A percentile compares a stretch with the other conserved stretches of the same genome.
phyloP scores from a whole-genome alignment of 2,113 vertebrate genomes.

The Elachura formosa region DNA sequence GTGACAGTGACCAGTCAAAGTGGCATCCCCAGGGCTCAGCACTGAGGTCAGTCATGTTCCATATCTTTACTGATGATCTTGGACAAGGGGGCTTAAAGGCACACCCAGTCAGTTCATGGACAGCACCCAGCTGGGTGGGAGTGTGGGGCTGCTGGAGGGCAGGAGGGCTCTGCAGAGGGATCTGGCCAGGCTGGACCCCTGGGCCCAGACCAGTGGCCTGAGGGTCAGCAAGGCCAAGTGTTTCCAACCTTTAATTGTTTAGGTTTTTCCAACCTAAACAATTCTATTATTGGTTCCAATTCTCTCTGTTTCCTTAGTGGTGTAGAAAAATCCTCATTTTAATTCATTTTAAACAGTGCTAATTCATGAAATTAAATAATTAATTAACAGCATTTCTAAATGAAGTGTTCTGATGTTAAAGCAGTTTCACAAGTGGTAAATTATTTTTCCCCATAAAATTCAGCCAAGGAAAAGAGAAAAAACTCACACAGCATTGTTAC shows the following conservation, averaged over 20 bases:
- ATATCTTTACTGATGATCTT: too few relatives aligned
- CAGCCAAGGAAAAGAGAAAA: background rate
- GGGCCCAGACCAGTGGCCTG: background rate
- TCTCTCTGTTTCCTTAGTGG: background rate
- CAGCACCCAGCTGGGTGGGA: background rate
- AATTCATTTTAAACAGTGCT: background rate
- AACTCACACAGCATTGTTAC: background rate
- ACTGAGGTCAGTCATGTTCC: background rate
- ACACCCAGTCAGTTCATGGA: background rate
- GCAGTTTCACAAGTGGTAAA: background rate
- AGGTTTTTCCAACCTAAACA: background rate
- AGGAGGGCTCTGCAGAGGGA: background rate
- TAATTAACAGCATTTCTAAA: background rate
- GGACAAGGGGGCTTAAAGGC: fast-evolving
- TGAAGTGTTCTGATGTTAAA: background rate
- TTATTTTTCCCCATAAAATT: background rate
- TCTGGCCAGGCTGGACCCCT: background rate
- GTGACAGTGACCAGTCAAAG: too few relatives aligned
- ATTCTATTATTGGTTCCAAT: background rate
- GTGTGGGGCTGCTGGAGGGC: background rate
- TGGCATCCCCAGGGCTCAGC: background rate
- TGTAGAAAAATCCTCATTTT: background rate
- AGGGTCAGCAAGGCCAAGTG: background rate
- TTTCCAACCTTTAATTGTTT: too few relatives aligned
- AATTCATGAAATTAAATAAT: background rate